phyloP scores from a whole-genome alignment of 2,113 vertebrate species.

The Esox niger region DNA sequence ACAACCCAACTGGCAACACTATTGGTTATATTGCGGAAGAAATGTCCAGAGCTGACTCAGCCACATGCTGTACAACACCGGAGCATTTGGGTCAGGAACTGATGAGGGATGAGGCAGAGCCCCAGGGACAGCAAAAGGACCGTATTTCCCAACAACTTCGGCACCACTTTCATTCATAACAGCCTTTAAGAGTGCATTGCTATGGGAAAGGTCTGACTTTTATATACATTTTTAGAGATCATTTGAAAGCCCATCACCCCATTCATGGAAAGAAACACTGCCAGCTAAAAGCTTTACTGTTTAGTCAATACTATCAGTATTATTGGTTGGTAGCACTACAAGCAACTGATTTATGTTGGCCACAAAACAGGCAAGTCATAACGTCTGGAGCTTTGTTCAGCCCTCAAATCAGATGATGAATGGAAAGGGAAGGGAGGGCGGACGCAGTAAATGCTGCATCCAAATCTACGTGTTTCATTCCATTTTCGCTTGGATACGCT shows the following conservation, averaged over 20 bases:
- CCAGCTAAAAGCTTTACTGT: constrained; percentile 42
- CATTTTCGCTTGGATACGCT: constrained; percentile 40
- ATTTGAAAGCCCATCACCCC: constrained; percentile 46
- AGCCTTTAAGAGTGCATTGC: not conserved
- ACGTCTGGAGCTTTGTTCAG: constrained; percentile 53
- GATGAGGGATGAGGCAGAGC: constrained; percentile 9
- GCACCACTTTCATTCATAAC: not conserved
- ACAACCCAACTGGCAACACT: too few relatives aligned
- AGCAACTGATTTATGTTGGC: constrained; percentile 64
- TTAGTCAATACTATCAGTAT: constrained; percentile 59
- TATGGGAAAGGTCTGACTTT: constrained; percentile 11
- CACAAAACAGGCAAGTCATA: constrained; percentile 51
- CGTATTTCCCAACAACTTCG: constrained; percentile 9
- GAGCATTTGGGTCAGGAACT: constrained; percentile 18
- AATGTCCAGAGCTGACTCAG: too few relatives aligned
- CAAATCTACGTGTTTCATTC: constrained; percentile 24
- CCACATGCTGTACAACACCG: too few relatives aligned
- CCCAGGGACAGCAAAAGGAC: constrained; percentile 14
- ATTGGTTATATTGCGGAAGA: too few relatives aligned
- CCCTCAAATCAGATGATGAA: constrained; percentile 62
- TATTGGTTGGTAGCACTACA: constrained; percentile 52
- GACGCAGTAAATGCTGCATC: constrained; percentile 48
- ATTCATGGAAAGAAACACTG: constrained; percentile 35
- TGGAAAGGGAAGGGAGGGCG: constrained; percentile 65
- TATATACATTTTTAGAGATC: constrained; percentile 6